phyloP scores from a whole-genome alignment of 1,140 invertebrate species.

The Cherax destructor region DNA sequence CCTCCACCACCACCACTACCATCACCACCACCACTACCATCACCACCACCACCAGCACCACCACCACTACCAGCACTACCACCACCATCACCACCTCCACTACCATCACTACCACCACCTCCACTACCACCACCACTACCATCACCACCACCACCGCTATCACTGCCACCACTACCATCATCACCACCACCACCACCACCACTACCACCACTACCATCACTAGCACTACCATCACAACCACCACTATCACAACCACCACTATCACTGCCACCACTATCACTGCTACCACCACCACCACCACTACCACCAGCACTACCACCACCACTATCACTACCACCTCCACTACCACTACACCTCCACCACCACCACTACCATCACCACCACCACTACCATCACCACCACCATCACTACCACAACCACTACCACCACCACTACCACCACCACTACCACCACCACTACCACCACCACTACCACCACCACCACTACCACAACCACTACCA shows the following conservation, averaged over 20 bases:
- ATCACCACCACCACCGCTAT: too few species aligned
- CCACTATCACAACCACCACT: not conserved
- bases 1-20: too few species aligned
- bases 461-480: not conserved
- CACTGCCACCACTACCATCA: too few species aligned
- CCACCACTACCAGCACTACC: too few species aligned
- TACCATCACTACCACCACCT: too few species aligned
- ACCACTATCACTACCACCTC: not conserved
- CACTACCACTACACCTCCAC: not conserved
- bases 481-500: conserved; percentile 9
- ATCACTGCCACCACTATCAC: not conserved
- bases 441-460: conserved; percentile 15
- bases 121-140: too few species aligned
- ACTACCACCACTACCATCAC: not conserved
- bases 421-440: not conserved
- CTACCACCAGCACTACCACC: not conserved
- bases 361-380: not conserved
- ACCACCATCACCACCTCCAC: too few species aligned
- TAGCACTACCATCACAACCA: too few species aligned
- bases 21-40: too few species aligned
- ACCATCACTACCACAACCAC: not conserved
- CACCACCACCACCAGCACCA: too few species aligned
- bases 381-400: not conserved
- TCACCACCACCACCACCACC: too few species aligned
- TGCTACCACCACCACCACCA: not conserved